Conservation (phyloP, 2,797 vertebrate species). For the Apogon talboti region DNA sequence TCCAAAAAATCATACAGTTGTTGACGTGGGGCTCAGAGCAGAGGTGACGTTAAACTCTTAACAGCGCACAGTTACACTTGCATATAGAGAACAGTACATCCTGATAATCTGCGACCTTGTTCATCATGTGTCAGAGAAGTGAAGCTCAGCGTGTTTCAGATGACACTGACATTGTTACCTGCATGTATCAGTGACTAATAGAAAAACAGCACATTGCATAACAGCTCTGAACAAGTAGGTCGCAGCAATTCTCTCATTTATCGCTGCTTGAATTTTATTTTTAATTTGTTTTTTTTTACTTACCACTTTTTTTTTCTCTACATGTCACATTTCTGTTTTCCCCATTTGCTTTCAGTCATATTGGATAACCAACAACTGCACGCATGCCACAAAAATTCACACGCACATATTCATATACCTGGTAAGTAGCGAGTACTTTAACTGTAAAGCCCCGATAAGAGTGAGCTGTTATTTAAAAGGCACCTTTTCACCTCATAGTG, state of each 20-base stretch:
- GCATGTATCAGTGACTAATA: not conserved
- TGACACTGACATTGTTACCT: slow-evolving; percentile 14
- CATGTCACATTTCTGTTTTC: not conserved
- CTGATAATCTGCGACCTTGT: not conserved
- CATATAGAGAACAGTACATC: not conserved
- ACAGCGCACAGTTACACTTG: not conserved
- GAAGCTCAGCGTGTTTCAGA: not conserved
- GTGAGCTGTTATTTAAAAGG: slow-evolving; percentile 48
- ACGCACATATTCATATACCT: slow-evolving; percentile 18
- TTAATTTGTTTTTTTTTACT: no score
- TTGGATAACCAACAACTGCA: not conserved
- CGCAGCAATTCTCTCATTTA: not conserved
- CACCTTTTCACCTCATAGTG: slow-evolving; percentile 39
- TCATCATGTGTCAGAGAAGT: not conserved
- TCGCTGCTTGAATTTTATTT: no score
- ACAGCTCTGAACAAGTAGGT: slow-evolving; percentile 15
- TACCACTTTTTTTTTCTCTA: not conserved
- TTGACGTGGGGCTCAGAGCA: no score
- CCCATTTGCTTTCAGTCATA: not conserved
- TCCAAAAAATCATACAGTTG: no score
- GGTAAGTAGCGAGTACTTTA: slow-evolving; percentile 15
- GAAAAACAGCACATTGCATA: slow-evolving; percentile 15
- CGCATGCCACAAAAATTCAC: slow-evolving; percentile 12
- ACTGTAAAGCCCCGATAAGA: slow-evolving; percentile 42
- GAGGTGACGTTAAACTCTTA: no score